Conservation (phyloP, 1,140 invertebrate genomes). For the Argopecten irradians region DNA sequence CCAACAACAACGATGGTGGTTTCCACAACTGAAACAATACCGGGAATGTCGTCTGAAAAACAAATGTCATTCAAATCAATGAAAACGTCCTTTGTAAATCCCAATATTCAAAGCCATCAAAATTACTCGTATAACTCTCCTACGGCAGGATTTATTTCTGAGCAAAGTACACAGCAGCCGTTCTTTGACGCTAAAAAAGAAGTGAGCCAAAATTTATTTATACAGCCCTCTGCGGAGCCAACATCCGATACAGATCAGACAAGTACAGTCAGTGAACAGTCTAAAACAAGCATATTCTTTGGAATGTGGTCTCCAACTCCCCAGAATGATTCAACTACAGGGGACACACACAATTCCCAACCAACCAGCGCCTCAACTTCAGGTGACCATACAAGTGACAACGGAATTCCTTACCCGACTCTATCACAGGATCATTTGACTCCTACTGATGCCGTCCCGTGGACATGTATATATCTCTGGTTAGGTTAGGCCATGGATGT, state of each 20-base stretch:
- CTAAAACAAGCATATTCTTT: neutral
- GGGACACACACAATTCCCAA: neutral
- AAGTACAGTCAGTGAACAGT: neutral
- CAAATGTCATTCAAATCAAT: neutral
- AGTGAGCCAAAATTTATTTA: neutral
- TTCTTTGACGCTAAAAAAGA: neutral
- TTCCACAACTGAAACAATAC: neutral
- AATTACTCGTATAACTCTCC: neutral
- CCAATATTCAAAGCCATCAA: neutral
- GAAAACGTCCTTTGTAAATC: neutral
- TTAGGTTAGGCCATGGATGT: too few relatives aligned
- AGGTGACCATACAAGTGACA: neutral
- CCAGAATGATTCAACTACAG: neutral
- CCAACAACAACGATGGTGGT: neutral
- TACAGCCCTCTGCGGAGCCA: neutral
- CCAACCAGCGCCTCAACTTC: neutral
- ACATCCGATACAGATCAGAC: neutral
- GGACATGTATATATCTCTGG: too few relatives aligned
- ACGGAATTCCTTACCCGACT: neutral
- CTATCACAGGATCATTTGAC: too few relatives aligned
- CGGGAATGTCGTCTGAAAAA: neutral
- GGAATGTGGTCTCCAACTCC: neutral
- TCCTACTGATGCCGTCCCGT: too few relatives aligned
- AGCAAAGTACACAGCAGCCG: neutral
- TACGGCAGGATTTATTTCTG: neutral